phyloP scores from a whole-genome alignment of 2,797 vertebrate genomes.

The Margarornis squamiger region DNA sequence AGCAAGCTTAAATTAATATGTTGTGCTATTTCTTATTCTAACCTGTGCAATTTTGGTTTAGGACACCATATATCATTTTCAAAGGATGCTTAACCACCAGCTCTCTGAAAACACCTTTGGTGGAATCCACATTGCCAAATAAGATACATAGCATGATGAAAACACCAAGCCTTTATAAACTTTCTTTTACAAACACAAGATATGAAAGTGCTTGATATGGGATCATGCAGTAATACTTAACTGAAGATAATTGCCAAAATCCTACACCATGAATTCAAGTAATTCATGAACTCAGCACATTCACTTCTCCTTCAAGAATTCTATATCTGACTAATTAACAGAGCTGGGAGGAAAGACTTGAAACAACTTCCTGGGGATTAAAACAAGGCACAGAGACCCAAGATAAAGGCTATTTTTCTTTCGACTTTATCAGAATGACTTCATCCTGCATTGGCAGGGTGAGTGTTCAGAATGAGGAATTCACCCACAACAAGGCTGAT shows the following conservation, averaged over 20 bases:
- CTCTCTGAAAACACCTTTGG: background rate
- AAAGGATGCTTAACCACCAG: background rate
- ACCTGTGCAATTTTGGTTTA: background rate
- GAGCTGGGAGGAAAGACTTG: background rate
- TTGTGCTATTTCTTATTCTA: background rate
- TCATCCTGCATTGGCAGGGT: background rate
- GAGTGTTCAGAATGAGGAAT: background rate
- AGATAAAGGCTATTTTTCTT: background rate
- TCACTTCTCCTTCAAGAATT: background rate
- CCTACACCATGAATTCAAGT: background rate
- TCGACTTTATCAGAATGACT: background rate
- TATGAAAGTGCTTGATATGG: background rate
- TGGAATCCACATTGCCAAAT: background rate
- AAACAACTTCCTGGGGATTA: background rate
- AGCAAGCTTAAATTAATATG: background rate
- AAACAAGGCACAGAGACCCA: background rate
- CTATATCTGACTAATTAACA: background rate
- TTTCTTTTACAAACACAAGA: background rate
- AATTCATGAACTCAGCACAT: background rate
- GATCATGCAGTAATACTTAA: background rate
- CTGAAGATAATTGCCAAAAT: background rate
- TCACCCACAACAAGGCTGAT: background rate
- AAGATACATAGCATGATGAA: background rate
- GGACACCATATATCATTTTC: background rate
- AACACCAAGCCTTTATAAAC: background rate